Evolutionary conservation across 2,113 vertebrate species (phyloP).

Genomic region (Vulpes vulpes): DNA sequence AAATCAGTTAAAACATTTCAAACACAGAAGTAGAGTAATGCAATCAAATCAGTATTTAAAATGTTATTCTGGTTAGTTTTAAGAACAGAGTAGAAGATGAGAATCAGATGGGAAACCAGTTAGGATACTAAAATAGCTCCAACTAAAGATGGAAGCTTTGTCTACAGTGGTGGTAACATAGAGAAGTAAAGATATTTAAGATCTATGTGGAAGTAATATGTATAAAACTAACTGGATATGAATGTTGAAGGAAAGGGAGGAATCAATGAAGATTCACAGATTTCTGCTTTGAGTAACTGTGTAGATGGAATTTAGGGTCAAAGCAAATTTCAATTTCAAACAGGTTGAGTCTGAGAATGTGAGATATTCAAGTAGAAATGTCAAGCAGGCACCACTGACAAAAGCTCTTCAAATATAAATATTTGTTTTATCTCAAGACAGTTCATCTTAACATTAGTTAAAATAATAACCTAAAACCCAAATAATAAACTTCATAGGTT

Average conservation of each 20-base stretch:
- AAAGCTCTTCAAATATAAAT: not conserved
- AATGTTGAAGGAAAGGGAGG: not conserved
- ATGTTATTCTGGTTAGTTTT: conserved; percentile 26
- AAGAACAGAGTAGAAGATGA: not conserved
- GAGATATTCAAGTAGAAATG: not conserved
- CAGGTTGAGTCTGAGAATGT: not conserved
- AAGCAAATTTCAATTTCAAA: conserved; percentile 45
- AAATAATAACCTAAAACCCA: conserved; percentile 54
- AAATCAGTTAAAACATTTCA: conserved; percentile 50
- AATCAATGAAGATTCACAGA: not conserved
- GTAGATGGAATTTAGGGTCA: not conserved
- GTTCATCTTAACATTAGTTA: conserved; percentile 54
- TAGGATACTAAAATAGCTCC: not conserved
- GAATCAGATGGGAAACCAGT: not conserved
- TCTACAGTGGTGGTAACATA: not conserved
- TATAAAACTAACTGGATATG: not conserved
- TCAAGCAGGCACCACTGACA: not conserved
- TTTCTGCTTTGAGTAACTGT: not conserved
- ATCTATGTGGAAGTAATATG: not conserved
- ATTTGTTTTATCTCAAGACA: conserved; percentile 44
- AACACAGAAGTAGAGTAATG: not conserved
- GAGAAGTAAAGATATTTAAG: not conserved
- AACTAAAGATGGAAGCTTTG: not conserved
- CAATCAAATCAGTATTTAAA: not conserved
- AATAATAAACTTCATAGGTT: conserved; percentile 24